phyloP scores from a whole-genome alignment of 2,113 vertebrate genomes.

The Pampusana beccarii region DNA sequence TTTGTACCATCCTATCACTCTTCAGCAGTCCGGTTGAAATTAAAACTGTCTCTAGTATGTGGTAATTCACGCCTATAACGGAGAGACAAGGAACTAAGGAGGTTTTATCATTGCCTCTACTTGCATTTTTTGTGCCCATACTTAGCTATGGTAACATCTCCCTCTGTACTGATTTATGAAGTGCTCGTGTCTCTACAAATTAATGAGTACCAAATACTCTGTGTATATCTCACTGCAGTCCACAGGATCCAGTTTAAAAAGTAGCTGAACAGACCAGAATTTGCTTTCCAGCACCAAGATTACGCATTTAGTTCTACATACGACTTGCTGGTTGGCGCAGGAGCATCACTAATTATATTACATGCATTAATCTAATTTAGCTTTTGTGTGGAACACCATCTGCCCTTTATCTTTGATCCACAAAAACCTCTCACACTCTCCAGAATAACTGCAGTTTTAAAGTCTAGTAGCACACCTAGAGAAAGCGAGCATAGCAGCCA shows the following conservation, averaged over 20 bases:
- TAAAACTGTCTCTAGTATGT: fast-evolving
- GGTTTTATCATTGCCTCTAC: not conserved
- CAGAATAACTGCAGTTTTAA: not conserved
- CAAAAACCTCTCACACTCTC: not conserved
- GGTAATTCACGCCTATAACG: fast-evolving
- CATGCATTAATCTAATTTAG: not conserved
- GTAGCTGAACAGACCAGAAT: not conserved
- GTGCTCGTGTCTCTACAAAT: not conserved
- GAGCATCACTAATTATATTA: not conserved
- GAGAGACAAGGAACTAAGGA: not conserved
- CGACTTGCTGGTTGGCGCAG: not conserved
- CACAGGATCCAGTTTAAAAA: not conserved
- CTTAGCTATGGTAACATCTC: not conserved
- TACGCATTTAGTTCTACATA: not conserved
- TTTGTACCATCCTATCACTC: fast-evolving
- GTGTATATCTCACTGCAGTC: not conserved
- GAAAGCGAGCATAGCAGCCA: not conserved
- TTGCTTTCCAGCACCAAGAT: not conserved
- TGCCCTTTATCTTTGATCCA: not conserved
- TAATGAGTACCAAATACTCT: not conserved
- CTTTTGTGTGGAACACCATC: not conserved
- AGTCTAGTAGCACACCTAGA: not conserved
- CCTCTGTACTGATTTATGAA: not conserved
- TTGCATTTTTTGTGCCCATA: not conserved
- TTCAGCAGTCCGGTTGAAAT: not conserved